Evolutionary conservation across 2,113 vertebrate species (phyloP).

Genomic region (Tichodroma muraria): DNA sequence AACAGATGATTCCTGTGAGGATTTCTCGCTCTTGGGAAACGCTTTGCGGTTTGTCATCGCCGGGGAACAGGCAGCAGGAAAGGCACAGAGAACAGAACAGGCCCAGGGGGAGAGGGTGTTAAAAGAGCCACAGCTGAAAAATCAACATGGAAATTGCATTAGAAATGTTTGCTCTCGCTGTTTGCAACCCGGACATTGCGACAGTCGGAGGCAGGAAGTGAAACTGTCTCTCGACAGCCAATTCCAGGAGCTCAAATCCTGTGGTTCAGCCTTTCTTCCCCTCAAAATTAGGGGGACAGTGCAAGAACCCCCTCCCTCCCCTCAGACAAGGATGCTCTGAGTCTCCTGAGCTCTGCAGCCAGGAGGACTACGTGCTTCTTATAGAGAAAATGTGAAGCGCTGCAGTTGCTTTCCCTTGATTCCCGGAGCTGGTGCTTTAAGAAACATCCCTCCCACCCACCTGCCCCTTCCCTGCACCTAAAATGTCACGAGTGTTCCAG

Average conservation of each 20-base stretch:
- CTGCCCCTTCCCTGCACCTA: slow-evolving; percentile 31
- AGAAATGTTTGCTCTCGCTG: neutral
- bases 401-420: neutral
- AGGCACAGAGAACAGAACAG: neutral
- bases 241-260: neutral
- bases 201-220: neutral
- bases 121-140: neutral
- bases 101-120: neutral
- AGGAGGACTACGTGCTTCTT: neutral
- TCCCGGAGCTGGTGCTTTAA: neutral
- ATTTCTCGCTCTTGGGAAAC: slow-evolving; percentile 38
- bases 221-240: neutral
- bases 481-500: slow-evolving; percentile 27
- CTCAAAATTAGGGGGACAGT: neutral
- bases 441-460: neutral
- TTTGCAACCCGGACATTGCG: neutral
- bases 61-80: neutral
- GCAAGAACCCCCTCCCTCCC: neutral
- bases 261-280: neutral
- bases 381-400: neutral
- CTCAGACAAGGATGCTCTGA: neutral
- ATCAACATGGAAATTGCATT: neutral
- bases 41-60: slow-evolving; percentile 18
- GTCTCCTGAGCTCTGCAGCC: neutral
- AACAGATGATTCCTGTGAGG: slow-evolving; percentile 40